These are phyloP conservation scores for Sogatella furcifera DNA, from an alignment of 1,140 invertebrate genomes.

Conservation along the genomic window DNA sequence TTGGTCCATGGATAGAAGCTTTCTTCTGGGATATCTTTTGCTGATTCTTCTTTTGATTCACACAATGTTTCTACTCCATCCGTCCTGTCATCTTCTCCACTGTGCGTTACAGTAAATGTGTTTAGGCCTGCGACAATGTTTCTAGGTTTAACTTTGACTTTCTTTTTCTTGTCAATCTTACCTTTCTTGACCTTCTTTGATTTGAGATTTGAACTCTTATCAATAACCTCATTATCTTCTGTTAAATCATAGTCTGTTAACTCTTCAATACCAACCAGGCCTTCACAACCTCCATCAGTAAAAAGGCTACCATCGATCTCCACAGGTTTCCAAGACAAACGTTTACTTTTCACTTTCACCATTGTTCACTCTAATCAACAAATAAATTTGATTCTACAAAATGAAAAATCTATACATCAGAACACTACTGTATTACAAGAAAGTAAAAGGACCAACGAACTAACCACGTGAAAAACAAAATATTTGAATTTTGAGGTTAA, in stretches of 20 bases:
- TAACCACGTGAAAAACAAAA: too few species aligned
- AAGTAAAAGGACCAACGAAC: too few species aligned
- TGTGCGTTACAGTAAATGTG: too few species aligned
- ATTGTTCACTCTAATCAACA: too few species aligned
- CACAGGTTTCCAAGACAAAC: background rate
- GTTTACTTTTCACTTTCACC: too few species aligned
- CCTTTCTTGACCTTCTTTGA: constrained; percentile 23
- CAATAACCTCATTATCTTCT: constrained; percentile 24
- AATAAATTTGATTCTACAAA: too few species aligned
- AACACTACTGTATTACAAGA: too few species aligned
- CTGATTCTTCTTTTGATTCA: constrained; percentile 14
- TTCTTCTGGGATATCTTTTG: constrained; percentile 21
- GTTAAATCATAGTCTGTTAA: constrained; percentile 40
- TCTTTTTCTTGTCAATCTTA: constrained; percentile 17
- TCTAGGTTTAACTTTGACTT: constrained; percentile 13
- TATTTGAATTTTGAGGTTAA: too few species aligned
- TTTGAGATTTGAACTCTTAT: constrained; percentile 27
- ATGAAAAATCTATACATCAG: too few species aligned
- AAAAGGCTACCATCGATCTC: constrained; percentile 18
- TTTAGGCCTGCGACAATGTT: constrained; percentile 9
- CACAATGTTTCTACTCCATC: background rate
- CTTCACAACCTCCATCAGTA: constrained; percentile 36
- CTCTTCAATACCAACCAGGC: constrained; percentile 49
- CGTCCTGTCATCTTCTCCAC: too few species aligned
- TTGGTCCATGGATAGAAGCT: constrained; percentile 57